Evolutionary conservation across 2,888 invertebrate species (phyloP).

Genomic region (Colletes collaris): DNA sequence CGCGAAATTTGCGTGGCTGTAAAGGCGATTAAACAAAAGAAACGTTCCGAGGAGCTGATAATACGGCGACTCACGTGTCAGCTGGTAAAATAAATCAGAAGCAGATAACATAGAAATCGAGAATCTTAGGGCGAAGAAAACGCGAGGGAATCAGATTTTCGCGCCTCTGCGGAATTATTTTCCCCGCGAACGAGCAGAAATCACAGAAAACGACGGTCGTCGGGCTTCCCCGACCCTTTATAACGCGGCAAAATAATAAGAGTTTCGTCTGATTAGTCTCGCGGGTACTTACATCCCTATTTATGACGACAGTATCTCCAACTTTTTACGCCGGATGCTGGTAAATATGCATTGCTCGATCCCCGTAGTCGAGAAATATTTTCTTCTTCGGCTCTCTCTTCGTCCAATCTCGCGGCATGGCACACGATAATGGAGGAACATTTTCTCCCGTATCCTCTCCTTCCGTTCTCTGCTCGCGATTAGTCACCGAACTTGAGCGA

Average conservation of each 20-base stretch:
- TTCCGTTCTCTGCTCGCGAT: slow-evolving; percentile 7
- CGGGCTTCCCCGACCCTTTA: slow-evolving; percentile 21
- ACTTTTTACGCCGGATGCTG: slow-evolving; percentile 56
- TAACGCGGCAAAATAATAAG: slow-evolving; percentile 73
- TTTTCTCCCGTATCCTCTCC: slow-evolving; percentile 21
- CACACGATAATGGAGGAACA: slow-evolving; percentile 35
- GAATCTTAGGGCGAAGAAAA: slow-evolving; percentile 25
- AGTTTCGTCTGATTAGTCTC: slow-evolving; percentile 71
- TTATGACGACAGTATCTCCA: slow-evolving; percentile 67
- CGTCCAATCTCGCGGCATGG: slow-evolving; percentile 22
- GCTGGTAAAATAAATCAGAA: slow-evolving; percentile 15
- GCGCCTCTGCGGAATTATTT: slow-evolving; percentile 57
- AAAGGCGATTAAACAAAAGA: background rate
- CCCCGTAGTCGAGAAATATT: slow-evolving; percentile 47
- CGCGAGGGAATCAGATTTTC: slow-evolving; percentile 51
- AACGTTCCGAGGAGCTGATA: background rate
- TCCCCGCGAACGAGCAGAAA: slow-evolving; percentile 43
- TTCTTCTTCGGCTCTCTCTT: slow-evolving; percentile 36
- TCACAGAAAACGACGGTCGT: slow-evolving; percentile 48
- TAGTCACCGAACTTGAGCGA: slow-evolving; percentile 6
- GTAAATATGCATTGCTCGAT: slow-evolving; percentile 59
- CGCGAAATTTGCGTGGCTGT: too few relatives aligned
- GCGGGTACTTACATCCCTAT: slow-evolving; percentile 66
- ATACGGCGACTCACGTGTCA: background rate
- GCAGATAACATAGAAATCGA: slow-evolving; percentile 1